Percentiles rank a stretch among this genome's conserved stretches.
These are phyloP conservation scores for Styela clava DNA, from an alignment of 23 tunicate species.

Conservation along the genomic window DNA sequence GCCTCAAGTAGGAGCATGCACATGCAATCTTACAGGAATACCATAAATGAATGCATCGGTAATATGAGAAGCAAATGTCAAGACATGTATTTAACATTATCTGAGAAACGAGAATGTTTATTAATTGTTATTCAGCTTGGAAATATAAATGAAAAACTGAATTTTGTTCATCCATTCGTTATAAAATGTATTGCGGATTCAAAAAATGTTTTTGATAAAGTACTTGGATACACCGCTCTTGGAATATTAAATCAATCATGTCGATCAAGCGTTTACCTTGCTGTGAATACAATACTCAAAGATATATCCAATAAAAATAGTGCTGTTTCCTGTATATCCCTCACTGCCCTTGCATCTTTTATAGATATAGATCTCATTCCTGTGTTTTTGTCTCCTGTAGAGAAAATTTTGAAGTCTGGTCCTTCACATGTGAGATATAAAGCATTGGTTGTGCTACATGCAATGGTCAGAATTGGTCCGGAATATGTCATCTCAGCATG, in stretches of 20 bases:
- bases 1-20: background rate
- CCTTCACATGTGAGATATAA: constrained; percentile 31
- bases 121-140: background rate
- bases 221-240: constrained; percentile 55
- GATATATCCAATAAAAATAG: constrained; percentile 35
- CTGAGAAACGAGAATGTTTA: constrained; percentile 11
- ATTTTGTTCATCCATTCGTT: constrained; percentile 23
- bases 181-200: constrained; percentile 53
- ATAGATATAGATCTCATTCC: constrained; percentile 51
- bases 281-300: constrained; percentile 67
- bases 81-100: background rate
- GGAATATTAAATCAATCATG: constrained; percentile 6
- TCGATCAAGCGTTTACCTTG: constrained; percentile 40
- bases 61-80: background rate
- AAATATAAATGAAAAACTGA: background rate
- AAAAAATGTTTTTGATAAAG: constrained; percentile 30
- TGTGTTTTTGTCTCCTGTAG: constrained; percentile 52
- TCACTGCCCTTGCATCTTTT: constrained; percentile 36
- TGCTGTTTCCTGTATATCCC: constrained; percentile 29
- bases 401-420: constrained; percentile 20
- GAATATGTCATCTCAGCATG: constrained; percentile 40
- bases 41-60: background rate
- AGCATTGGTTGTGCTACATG: constrained; percentile 33
- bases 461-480: constrained; percentile 40
- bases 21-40: background rate